phyloP scores from a whole-genome alignment of 2,888 invertebrate genomes.

The Thecocarcelia acutangulata region DNA sequence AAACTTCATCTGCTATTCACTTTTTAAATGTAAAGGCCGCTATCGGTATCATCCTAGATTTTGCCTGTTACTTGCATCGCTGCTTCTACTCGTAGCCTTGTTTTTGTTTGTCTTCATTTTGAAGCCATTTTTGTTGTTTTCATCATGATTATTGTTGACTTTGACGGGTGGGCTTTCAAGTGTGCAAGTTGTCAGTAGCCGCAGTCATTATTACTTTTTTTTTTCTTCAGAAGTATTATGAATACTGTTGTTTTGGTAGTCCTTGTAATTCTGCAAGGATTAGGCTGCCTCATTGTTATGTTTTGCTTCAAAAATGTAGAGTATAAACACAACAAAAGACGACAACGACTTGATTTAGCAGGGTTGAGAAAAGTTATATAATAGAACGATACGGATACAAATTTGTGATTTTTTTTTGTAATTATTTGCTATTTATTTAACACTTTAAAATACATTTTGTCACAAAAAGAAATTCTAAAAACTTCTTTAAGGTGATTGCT shows the following conservation, averaged over 20 bases:
- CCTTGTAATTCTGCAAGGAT: constrained; percentile 28
- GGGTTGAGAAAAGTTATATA: too few species aligned
- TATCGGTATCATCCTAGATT: too few species aligned
- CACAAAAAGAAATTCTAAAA: too few species aligned
- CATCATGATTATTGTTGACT: constrained; percentile 65
- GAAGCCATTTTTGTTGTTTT: constrained; percentile 56
- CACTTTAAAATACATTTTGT: too few species aligned
- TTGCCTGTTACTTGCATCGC: too few species aligned
- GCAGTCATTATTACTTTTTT: constrained; percentile 13
- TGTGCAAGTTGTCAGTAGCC: constrained; percentile 38
- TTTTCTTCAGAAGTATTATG: too few species aligned
- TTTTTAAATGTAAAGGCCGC: too few species aligned
- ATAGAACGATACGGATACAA: not conserved
- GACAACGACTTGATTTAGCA: too few species aligned
- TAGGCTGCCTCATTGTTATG: too few species aligned
- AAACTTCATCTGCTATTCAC: too few species aligned
- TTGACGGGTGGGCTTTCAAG: constrained; percentile 65
- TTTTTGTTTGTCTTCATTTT: constrained; percentile 34
- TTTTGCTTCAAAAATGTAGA: not conserved
- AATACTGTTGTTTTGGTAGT: constrained; percentile 24
- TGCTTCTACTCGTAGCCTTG: constrained; percentile 5
- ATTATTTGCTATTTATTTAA: too few species aligned
- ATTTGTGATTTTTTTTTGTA: constrained; percentile 4
- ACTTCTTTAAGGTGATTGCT: too few species aligned
- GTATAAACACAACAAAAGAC: not conserved